A percentile compares a stretch with the other conserved stretches of the same genome.
phyloP scores from a whole-genome alignment of 2,888 invertebrate species.

The Myopa tessellatipennis region DNA sequence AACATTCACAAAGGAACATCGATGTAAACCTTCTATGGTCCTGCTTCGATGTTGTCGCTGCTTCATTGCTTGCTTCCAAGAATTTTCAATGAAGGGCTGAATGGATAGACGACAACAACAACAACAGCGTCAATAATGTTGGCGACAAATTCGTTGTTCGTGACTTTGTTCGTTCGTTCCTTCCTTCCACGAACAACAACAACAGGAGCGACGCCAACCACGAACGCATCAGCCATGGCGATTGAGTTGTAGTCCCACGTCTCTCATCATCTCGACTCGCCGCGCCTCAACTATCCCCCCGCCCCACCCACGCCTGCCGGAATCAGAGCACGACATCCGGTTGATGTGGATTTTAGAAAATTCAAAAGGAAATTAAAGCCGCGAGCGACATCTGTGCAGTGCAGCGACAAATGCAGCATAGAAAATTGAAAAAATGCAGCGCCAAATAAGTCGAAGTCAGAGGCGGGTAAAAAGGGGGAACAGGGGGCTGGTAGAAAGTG shows the following conservation, averaged over 20 bases:
- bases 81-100: constrained; percentile 23
- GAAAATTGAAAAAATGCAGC: constrained; percentile 11
- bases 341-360: constrained; percentile 31
- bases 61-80: not conserved
- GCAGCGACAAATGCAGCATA: not conserved
- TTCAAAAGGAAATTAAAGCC: constrained; percentile 36
- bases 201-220: not conserved
- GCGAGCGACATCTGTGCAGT: constrained; percentile 23
- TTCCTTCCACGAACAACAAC: not conserved
- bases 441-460: not conserved
- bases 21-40: not conserved
- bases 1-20: constrained; percentile 35
- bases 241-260: constrained; percentile 25
- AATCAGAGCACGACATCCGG: constrained; percentile 31
- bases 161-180: constrained; percentile 18
- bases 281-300: not conserved
- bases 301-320: not conserved
- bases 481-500: not conserved
- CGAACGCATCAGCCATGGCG: constrained; percentile 8
- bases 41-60: not conserved
- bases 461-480: not conserved
- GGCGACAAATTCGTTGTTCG: constrained; percentile 36
- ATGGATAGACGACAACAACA: constrained; percentile 18
- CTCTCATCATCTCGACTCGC: not conserved
- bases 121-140: constrained; percentile 12